These are phyloP conservation scores for Tachyglossus aculeatus DNA, from an alignment of 2,797 vertebrate genomes.

Conservation along the genomic window DNA sequence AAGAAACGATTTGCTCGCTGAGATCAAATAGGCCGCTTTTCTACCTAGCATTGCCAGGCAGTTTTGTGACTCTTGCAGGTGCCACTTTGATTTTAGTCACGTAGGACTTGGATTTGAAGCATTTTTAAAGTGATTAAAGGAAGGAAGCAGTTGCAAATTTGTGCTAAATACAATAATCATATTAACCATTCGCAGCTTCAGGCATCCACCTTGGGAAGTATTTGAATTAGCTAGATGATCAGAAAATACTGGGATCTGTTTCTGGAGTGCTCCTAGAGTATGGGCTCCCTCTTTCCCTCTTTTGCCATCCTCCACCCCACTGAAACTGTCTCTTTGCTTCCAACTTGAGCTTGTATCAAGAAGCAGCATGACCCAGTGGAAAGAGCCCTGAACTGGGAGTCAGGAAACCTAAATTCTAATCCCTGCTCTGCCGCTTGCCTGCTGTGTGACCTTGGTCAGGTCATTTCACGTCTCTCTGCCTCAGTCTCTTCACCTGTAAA, in stretches of 20 bases:
- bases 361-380: too few relatives aligned
- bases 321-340: too few relatives aligned
- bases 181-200: slow-evolving; percentile 15
- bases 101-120: slow-evolving; percentile 43
- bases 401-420: too few relatives aligned
- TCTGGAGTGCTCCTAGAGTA: fast-evolving
- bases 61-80: slow-evolving; percentile 35
- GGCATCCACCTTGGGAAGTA: neutral
- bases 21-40: slow-evolving; percentile 37
- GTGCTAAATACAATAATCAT: slow-evolving; percentile 44
- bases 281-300: too few relatives aligned
- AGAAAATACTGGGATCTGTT: neutral
- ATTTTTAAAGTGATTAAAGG: slow-evolving; percentile 51
- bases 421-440: too few relatives aligned
- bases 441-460: too few relatives aligned
- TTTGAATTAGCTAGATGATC: neutral
- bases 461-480: too few relatives aligned
- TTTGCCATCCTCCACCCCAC: too few relatives aligned
- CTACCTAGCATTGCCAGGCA: slow-evolving; percentile 11
- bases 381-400: too few relatives aligned
- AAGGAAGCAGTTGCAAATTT: slow-evolving; percentile 23
- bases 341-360: too few relatives aligned
- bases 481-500: too few relatives aligned
- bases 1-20: slow-evolving; percentile 49
- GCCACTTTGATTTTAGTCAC: slow-evolving; percentile 53